These are phyloP conservation scores for Takifugu ocellatus DNA, from an alignment of 2,797 vertebrate genomes.

Conservation along the genomic window DNA sequence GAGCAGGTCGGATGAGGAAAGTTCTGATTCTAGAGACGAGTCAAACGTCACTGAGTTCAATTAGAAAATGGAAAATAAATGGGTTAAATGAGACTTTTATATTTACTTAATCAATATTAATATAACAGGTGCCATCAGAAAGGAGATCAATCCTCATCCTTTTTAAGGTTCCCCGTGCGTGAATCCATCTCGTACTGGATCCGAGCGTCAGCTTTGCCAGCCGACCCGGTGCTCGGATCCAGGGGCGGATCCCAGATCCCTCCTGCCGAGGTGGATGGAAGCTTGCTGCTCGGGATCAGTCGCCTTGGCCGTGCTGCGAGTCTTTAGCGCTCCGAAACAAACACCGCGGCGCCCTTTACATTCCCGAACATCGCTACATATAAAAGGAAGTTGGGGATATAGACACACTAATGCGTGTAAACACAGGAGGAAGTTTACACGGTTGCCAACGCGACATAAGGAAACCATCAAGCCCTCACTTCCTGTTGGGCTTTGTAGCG, in stretches of 20 bases:
- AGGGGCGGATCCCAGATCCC: constrained; percentile 9
- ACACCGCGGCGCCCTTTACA: constrained; percentile 7
- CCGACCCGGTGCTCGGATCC: constrained; percentile 5
- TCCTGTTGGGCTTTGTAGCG: constrained; percentile 52
- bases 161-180: neutral
- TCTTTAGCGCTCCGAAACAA: constrained; percentile 48
- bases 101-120: too few relatives aligned
- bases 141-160: too few relatives aligned
- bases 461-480: constrained; percentile 56
- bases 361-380: too few relatives aligned
- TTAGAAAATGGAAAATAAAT: too few relatives aligned
- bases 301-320: constrained; percentile 30
- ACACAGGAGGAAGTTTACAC: constrained; percentile 22
- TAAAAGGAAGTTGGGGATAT: too few relatives aligned
- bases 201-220: constrained; percentile 24
- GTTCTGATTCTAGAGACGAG: constrained; percentile 6
- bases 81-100: constrained; percentile 6
- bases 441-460: constrained; percentile 56
- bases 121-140: too few relatives aligned
- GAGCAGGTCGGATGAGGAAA: neutral
- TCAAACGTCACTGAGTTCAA: neutral
- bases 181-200: constrained; percentile 27
- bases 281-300: constrained; percentile 36
- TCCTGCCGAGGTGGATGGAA: constrained; percentile 25
- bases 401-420: constrained; percentile 3